Evolutionary conservation across 1,140 invertebrate species (phyloP).

Genomic region (Brachionus paranguensis): DNA sequence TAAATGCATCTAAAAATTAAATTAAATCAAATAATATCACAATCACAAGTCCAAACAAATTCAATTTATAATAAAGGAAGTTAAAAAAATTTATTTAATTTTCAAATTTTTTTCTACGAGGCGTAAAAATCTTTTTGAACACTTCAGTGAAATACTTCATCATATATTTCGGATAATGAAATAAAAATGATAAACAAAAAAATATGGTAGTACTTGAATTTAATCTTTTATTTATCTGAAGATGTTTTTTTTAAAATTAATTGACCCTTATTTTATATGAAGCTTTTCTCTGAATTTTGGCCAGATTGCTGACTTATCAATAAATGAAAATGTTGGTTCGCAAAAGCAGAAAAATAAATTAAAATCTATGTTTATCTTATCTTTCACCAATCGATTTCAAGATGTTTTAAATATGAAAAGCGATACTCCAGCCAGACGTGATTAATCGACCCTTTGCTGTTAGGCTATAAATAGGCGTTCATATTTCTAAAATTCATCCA

Average conservation of each 20-base stretch:
- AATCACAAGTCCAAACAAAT: background rate
- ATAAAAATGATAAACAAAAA: background rate
- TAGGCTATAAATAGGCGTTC: background rate
- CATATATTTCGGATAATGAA: background rate
- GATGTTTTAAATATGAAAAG: background rate
- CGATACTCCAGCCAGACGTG: background rate
- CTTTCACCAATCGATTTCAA: background rate
- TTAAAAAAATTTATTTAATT: background rate
- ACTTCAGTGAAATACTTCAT: background rate
- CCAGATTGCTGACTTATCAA: background rate
- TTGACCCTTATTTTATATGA: background rate
- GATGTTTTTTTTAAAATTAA: background rate
- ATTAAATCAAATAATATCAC: background rate
- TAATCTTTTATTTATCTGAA: background rate
- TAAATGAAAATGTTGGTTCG: background rate
- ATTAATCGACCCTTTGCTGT: background rate
- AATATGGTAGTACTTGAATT: background rate
- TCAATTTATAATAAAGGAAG: background rate
- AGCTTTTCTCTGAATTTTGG: background rate
- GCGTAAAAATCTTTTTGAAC: background rate
- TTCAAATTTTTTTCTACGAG: background rate
- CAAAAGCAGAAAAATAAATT: background rate
- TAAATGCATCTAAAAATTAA: background rate
- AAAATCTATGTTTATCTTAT: conserved; percentile 21
- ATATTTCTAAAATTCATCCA: too few species aligned